A percentile compares a stretch with the other conserved stretches of the same genome.
Evolutionary conservation across 2,797 vertebrate genomes (phyloP).

Genomic region (Squalus acanthias): DNA sequence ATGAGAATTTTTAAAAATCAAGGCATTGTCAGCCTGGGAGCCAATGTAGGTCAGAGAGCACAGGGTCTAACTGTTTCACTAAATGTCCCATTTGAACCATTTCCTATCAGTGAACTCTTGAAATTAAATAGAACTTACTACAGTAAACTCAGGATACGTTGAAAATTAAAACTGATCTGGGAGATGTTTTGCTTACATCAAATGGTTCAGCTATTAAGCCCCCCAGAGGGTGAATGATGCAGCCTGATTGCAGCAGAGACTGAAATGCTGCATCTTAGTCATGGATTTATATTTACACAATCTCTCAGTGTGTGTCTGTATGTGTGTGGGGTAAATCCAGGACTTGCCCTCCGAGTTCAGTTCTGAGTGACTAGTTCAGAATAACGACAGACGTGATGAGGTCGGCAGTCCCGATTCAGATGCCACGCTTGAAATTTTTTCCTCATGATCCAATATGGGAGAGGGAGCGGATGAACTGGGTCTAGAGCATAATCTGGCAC

Average conservation of each 20-base stretch:
- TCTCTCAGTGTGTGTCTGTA: neutral
- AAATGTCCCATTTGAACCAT: neutral
- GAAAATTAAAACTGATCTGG: neutral
- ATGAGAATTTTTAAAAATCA: neutral
- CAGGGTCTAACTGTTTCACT: neutral
- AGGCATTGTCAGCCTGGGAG: neutral
- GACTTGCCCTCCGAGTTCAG: neutral
- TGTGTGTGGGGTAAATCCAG: neutral
- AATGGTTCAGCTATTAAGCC: neutral
- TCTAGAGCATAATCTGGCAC: neutral
- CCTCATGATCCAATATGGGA: neutral
- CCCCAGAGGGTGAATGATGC: neutral
- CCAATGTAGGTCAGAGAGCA: neutral
- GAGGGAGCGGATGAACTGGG: neutral
- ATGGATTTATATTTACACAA: neutral
- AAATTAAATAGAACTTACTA: neutral
- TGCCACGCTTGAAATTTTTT: neutral
- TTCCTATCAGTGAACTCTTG: neutral
- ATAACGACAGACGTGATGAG: neutral
- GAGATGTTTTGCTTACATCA: constrained; percentile 15
- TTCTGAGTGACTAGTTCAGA: neutral
- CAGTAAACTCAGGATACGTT: neutral
- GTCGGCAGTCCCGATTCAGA: neutral
- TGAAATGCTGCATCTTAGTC: neutral
- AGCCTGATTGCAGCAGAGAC: neutral